Percentiles rank a stretch among this genome's conserved stretches.
These are phyloP conservation scores for Theristicus caerulescens DNA, from an alignment of 2,113 vertebrate species.

Conservation along the genomic window DNA sequence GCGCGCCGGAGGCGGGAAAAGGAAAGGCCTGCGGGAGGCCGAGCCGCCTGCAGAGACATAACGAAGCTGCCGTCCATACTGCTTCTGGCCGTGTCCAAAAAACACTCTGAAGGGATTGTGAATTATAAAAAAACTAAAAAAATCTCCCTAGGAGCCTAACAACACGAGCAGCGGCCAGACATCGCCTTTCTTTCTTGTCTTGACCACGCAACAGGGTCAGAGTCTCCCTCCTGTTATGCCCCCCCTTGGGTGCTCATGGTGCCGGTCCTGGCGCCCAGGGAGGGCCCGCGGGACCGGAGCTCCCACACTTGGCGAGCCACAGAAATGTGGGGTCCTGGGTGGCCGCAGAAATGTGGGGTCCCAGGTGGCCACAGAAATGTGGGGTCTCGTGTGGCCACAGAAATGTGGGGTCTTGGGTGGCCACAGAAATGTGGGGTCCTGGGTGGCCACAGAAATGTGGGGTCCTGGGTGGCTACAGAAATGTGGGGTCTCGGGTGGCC, in stretches of 20 bases:
- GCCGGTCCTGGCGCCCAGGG: neutral
- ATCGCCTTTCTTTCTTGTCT: neutral
- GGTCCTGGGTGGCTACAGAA: too few relatives aligned
- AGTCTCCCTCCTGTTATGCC: neutral
- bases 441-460: rapidly evolving
- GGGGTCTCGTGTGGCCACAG: neutral
- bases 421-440: too few relatives aligned
- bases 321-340: neutral
- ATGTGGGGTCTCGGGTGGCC: too few relatives aligned
- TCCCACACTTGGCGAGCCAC: rapidly evolving
- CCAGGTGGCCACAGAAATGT: too few relatives aligned
- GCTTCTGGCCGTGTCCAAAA: neutral
- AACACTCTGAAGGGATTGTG: neutral
- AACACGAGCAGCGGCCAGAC: rapidly evolving
- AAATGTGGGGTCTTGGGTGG: rapidly evolving
- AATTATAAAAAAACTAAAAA: neutral
- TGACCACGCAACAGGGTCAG: neutral
- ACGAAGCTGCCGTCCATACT: neutral
- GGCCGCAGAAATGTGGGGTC: too few relatives aligned
- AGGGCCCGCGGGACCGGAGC: rapidly evolving
- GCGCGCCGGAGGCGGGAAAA: neutral
- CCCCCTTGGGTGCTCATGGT: rapidly evolving
- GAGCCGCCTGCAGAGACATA: neutral
- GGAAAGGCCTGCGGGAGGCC: neutral
- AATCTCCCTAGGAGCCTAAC: neutral